These are phyloP conservation scores for Lepilemur ruficaudatus DNA, from an alignment of 2,797 vertebrate species.

Conservation along the genomic window DNA sequence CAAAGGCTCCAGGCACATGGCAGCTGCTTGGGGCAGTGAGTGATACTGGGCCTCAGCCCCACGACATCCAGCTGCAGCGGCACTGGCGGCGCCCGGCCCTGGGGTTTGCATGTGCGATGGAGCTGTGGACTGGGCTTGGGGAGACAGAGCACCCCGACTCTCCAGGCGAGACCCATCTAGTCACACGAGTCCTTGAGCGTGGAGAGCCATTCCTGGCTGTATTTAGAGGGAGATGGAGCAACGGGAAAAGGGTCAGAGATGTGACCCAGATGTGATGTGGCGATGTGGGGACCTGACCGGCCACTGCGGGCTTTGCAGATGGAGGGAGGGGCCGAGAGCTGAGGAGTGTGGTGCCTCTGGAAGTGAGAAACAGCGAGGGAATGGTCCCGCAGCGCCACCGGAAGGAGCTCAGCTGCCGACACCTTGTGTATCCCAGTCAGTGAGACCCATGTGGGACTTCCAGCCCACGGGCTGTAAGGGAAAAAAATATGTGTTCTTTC, in stretches of 20 bases:
- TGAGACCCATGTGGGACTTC: not conserved
- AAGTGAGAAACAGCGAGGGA: not conserved
- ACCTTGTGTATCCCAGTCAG: not conserved
- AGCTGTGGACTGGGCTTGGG: accelerated
- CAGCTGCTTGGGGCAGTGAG: not conserved
- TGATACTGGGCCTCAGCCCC: accelerated
- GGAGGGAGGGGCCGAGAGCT: not conserved
- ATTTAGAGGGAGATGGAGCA: not conserved
- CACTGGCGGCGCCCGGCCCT: accelerated
- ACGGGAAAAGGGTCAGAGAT: not conserved
- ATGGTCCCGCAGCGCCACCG: not conserved
- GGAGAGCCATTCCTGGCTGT: not conserved
- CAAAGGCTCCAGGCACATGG: accelerated
- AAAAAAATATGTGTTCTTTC: not conserved
- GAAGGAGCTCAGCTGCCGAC: not conserved
- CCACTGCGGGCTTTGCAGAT: not conserved
- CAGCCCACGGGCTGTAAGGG: not conserved
- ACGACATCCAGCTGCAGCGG: not conserved
- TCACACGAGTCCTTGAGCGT: not conserved
- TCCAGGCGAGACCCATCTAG: not conserved
- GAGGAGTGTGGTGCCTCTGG: accelerated
- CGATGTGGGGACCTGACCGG: accelerated
- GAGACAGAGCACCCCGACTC: not conserved
- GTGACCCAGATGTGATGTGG: not conserved
- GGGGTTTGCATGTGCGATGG: not conserved